Conservation (phyloP, 2,888 invertebrate genomes). For the Chrysotoxum bicinctum region DNA sequence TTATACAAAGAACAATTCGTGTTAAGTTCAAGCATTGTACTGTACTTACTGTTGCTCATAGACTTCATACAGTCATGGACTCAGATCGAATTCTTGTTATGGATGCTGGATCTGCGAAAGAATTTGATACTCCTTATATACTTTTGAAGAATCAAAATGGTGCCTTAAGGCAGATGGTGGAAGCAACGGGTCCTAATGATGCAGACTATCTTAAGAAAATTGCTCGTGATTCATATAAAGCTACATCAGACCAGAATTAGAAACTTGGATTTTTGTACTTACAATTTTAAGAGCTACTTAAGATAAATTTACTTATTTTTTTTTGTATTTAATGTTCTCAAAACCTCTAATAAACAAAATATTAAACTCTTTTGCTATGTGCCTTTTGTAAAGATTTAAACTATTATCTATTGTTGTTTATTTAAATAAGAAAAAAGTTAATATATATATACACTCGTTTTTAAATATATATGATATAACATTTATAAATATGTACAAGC, state of each 20-base stretch:
- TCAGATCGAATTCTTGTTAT: conserved; percentile 94
- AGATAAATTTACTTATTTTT: conserved; percentile 33
- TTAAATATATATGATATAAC: not conserved
- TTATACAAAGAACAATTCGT: conserved; percentile 93
- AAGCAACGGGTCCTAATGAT: conserved; percentile 85
- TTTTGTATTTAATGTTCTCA: conserved; percentile 1
- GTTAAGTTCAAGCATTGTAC: conserved; percentile 91
- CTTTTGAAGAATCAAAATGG: conserved; percentile 85
- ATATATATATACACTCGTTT: not conserved
- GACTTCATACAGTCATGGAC: conserved; percentile 96
- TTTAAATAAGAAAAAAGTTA: not conserved
- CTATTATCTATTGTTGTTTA: conserved; percentile 14
- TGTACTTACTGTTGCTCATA: conserved; percentile 94
- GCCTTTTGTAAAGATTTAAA: conserved; percentile 42
- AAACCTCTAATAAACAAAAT: not conserved
- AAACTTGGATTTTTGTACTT: not conserved
- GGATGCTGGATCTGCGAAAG: conserved; percentile 89
- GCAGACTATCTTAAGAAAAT: conserved; percentile 82
- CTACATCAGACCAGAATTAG: not conserved
- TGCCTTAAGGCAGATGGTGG: conserved; percentile 87
- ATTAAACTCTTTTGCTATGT: conserved; percentile 20
- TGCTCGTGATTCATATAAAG: conserved; percentile 79
- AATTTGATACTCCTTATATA: conserved; percentile 87
- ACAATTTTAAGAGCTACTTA: not conserved
- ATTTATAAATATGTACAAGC: not conserved